Evolutionary conservation across 1,140 invertebrate genomes (phyloP).

Genomic region (Glomeris maerens): DNA sequence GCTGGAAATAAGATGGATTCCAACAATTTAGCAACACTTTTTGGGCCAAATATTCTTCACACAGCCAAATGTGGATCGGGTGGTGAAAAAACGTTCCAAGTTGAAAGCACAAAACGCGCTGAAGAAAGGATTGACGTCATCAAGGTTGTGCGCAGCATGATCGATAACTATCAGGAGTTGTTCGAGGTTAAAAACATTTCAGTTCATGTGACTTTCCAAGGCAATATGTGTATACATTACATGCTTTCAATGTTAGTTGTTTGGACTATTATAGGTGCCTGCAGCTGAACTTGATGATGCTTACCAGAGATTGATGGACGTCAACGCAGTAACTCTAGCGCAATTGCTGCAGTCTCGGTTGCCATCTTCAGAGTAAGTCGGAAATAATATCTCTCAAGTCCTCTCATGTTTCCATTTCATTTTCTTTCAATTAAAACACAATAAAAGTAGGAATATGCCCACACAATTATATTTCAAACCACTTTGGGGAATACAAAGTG

Average conservation of each 20-base stretch:
- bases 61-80: constrained; percentile 41
- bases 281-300: constrained; percentile 68
- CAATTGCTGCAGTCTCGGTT: constrained; percentile 40
- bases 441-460: too few species aligned
- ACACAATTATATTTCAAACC: too few species aligned
- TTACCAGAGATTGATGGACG: constrained; percentile 68
- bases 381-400: too few species aligned
- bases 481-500: too few species aligned
- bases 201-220: too few species aligned
- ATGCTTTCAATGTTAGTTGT: too few species aligned
- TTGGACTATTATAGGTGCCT: constrained; percentile 42
- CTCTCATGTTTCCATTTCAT: too few species aligned
- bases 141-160: constrained; percentile 64
- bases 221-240: too few species aligned
- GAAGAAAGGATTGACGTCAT: constrained; percentile 75
- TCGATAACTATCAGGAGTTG: constrained; percentile 59
- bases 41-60: constrained; percentile 85
- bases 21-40: constrained; percentile 76
- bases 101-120: constrained; percentile 43
- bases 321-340: constrained; percentile 60
- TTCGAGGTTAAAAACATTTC: too few species aligned
- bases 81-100: constrained; percentile 35
- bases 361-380: too few species aligned
- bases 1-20: constrained; percentile 87
- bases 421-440: too few species aligned